These are phyloP conservation scores for Saccopteryx leptura DNA, from an alignment of 2,113 vertebrate genomes.

Conservation along the genomic window DNA sequence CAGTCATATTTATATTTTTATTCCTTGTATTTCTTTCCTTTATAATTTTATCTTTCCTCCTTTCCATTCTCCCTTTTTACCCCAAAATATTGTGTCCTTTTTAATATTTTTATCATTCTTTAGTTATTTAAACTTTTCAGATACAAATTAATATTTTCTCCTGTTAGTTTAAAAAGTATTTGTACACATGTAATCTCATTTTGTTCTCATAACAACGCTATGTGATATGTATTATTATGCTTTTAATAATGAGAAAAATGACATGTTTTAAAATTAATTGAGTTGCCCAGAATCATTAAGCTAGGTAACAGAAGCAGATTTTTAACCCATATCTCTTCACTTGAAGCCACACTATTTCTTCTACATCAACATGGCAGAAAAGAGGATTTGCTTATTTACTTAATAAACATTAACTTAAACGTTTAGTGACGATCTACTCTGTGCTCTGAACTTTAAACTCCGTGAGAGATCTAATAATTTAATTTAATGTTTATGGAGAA, in stretches of 20 bases:
- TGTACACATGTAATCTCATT: neutral
- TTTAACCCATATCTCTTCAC: slow-evolving; percentile 1
- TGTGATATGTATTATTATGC: neutral
- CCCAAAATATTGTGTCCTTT: neutral
- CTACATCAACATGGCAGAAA: neutral
- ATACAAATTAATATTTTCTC: neutral
- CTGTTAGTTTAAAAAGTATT: neutral
- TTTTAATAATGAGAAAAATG: slow-evolving; percentile 15
- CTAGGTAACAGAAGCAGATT: neutral
- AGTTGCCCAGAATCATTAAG: neutral
- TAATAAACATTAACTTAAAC: slow-evolving; percentile 39
- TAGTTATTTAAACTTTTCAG: neutral
- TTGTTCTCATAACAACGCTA: neutral
- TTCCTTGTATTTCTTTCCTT: neutral
- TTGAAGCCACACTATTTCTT: neutral
- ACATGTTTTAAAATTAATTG: neutral
- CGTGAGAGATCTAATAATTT: neutral
- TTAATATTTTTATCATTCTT: neutral
- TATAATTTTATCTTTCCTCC: neutral
- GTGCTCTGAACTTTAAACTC: neutral
- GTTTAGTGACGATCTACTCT: neutral
- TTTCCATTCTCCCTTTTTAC: neutral
- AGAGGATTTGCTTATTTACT: neutral
- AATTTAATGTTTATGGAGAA: slow-evolving; percentile 10
- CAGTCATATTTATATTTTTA: neutral